Evolutionary conservation across 2,113 vertebrate genomes (phyloP).

Genomic region (Tachysurus fulvidraco): DNA sequence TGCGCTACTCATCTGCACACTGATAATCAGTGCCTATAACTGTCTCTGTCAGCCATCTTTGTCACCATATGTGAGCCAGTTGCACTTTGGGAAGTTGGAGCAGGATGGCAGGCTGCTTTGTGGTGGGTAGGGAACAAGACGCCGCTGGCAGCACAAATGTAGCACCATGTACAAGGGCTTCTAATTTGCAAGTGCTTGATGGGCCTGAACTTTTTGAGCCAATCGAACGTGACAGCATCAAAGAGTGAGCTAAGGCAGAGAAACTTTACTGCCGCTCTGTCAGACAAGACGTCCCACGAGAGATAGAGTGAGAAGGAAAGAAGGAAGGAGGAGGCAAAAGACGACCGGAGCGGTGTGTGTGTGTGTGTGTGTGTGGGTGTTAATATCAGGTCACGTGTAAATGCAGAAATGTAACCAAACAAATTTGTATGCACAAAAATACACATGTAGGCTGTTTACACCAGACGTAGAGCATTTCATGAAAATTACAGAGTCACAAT

Average conservation of each 20-base stretch:
- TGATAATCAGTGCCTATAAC: constrained; percentile 37
- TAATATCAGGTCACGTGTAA: constrained; percentile 33
- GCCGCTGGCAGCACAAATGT: constrained; percentile 60
- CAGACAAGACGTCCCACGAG: constrained; percentile 65
- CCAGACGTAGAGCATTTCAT: not conserved
- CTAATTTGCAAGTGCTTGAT: constrained; percentile 73
- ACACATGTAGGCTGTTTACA: constrained; percentile 9
- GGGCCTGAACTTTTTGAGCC: constrained; percentile 72
- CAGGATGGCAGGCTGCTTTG: constrained; percentile 49
- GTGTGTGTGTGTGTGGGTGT: not conserved
- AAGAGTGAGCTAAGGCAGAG: constrained; percentile 71
- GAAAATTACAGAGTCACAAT: constrained; percentile 10
- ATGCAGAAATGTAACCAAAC: constrained; percentile 31
- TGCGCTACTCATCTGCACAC: constrained; percentile 32
- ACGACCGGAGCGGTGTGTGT: not conserved
- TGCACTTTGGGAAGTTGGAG: constrained; percentile 34
- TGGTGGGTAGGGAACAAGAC: constrained; percentile 55
- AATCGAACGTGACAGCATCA: constrained; percentile 75
- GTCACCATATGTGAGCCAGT: constrained; percentile 41
- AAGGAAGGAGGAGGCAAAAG: constrained; percentile 9
- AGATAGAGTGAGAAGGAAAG: constrained; percentile 39
- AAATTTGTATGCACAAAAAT: constrained; percentile 5
- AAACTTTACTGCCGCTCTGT: constrained; percentile 72
- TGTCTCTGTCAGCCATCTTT: constrained; percentile 40
- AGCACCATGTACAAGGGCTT: constrained; percentile 56